phyloP scores from a whole-genome alignment of 2,113 vertebrate genomes.

The Setophaga petechia region DNA sequence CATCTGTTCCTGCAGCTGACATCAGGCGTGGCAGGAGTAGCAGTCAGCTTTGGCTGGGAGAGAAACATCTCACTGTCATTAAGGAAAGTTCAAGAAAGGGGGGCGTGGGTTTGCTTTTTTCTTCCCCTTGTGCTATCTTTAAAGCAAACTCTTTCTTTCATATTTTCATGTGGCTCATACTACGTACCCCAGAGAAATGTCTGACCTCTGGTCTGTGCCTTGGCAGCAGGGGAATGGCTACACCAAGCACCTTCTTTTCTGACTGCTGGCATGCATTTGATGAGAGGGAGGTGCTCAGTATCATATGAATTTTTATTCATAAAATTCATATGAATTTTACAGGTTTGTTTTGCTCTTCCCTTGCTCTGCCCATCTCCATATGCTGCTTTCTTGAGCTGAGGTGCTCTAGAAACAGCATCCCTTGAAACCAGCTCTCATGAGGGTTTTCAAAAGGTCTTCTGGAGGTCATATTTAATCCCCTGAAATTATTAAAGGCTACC shows the following conservation, averaged over 20 bases:
- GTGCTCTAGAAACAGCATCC: neutral
- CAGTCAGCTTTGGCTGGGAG: slow-evolving; percentile 23
- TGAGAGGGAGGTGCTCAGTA: neutral
- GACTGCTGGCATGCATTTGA: neutral
- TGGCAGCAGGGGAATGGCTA: neutral
- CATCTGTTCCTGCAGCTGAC: slow-evolving; percentile 71
- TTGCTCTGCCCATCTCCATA: neutral
- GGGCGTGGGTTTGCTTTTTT: neutral
- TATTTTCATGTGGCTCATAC: neutral
- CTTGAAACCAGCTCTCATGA: neutral
- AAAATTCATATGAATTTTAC: neutral
- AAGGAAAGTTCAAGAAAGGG: slow-evolving; percentile 4
- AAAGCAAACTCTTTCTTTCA: neutral
- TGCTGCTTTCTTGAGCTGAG: neutral
- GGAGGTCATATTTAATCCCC: neutral
- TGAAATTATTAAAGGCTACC: neutral
- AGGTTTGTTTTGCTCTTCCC: neutral
- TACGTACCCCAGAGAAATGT: neutral
- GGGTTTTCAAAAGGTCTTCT: neutral
- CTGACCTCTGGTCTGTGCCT: neutral
- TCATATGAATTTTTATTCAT: no score
- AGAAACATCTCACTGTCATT: neutral
- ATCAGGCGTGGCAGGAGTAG: slow-evolving; percentile 19
- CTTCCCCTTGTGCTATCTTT: neutral
- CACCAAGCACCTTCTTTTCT: neutral